A percentile compares a stretch with the other conserved stretches of the same genome.
These are phyloP conservation scores for Chelonus formosanus DNA, from an alignment of 2,888 invertebrate species.

Conservation along the genomic window DNA sequence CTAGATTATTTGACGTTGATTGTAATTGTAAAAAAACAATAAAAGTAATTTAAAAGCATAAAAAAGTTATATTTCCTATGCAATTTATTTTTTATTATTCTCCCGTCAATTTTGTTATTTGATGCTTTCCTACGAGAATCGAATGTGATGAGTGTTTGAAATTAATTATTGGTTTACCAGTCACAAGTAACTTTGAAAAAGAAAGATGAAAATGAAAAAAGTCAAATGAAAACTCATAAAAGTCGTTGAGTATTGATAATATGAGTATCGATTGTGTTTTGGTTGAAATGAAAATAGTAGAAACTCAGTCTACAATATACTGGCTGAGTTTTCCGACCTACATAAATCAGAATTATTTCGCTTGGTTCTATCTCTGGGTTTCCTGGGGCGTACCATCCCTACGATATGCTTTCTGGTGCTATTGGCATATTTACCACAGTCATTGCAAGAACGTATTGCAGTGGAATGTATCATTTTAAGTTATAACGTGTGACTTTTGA, in stretches of 20 bases:
- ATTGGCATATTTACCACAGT: conserved; percentile 46
- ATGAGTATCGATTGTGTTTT: conserved; percentile 32
- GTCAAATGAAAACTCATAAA: conserved; percentile 30
- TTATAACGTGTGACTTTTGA: conserved; percentile 22
- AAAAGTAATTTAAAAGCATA: too few relatives aligned
- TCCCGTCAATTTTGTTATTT: too few relatives aligned
- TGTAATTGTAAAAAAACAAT: too few relatives aligned
- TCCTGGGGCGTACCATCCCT: conserved; percentile 33
- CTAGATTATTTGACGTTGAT: too few relatives aligned
- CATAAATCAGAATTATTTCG: conserved; percentile 48
- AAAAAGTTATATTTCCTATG: too few relatives aligned
- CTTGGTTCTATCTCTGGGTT: conserved; percentile 42
- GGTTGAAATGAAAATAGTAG: conserved; percentile 36
- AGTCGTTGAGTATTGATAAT: conserved; percentile 17
- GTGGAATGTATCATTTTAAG: conserved; percentile 37
- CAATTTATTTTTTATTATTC: too few relatives aligned
- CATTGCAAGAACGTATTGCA: conserved; percentile 43
- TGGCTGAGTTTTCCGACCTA: conserved; percentile 40
- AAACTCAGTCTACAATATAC: conserved; percentile 27
- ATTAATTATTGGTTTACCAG: neutral
- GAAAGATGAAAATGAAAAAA: conserved; percentile 27
- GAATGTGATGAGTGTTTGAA: neutral
- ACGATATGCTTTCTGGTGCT: conserved; percentile 33
- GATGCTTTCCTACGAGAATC: too few relatives aligned
- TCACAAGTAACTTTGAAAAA: neutral